A percentile compares a stretch with the other conserved stretches of the same genome.
Conservation (phyloP, 1,140 invertebrate genomes). For the Aphidius gifuensis region DNA sequence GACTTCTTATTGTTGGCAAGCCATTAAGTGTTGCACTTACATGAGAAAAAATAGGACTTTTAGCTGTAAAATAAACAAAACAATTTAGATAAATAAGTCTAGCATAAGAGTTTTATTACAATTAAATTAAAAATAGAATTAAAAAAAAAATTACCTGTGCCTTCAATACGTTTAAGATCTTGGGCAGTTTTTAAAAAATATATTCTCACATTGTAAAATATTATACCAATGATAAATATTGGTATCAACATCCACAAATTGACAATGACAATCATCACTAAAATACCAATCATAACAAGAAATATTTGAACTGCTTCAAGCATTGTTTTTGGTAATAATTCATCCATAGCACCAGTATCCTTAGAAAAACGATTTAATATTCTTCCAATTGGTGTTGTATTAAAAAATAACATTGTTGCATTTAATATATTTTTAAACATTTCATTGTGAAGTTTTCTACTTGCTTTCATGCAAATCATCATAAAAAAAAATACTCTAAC, state of each 20-base stretch:
- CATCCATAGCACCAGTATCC: conserved; percentile 61
- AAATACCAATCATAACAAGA: conserved; percentile 48
- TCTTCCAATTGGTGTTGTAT: conserved; percentile 71
- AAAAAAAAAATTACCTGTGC: conserved; percentile 45
- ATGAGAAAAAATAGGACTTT: conserved; percentile 81
- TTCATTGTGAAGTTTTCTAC: conserved; percentile 72
- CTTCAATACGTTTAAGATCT: conserved; percentile 60
- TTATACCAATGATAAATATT: conserved; percentile 53
- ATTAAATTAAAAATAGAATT: neutral
- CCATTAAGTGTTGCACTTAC: conserved; percentile 76
- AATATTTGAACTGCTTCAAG: conserved; percentile 63
- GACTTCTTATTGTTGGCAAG: conserved; percentile 76
- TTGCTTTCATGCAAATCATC: conserved; percentile 77
- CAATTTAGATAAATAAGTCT: conserved; percentile 8
- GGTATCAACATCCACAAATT: conserved; percentile 61
- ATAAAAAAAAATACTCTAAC: conserved; percentile 70
- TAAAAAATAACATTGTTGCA: conserved; percentile 81
- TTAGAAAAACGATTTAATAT: conserved; percentile 50
- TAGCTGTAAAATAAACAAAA: conserved; percentile 50
- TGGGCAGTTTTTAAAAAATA: conserved; percentile 65
- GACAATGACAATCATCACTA: conserved; percentile 57
- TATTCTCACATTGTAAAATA: conserved; percentile 57
- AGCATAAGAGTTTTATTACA: neutral
- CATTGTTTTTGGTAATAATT: conserved; percentile 64
- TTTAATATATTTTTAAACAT: conserved; percentile 79